A percentile compares a stretch with the other conserved stretches of the same genome.
Evolutionary conservation across 2,113 vertebrate genomes (phyloP).

Genomic region (Sylvicapra grimmia): DNA sequence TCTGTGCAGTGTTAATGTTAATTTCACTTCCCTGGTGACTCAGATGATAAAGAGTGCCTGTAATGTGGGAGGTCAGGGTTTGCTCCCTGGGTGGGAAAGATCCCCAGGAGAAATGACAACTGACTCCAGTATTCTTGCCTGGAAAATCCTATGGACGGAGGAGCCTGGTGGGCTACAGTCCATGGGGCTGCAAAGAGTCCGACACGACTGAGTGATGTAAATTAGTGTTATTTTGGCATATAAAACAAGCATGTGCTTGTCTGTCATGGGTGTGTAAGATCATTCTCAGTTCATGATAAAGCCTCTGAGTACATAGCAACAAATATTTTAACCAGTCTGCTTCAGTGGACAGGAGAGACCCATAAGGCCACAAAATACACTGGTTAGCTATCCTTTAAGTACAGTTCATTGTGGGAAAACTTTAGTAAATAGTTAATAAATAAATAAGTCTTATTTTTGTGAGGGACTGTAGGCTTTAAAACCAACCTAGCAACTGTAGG

Average conservation of each 20-base stretch:
- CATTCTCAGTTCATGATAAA: constrained; percentile 51
- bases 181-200: neutral
- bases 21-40: neutral
- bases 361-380: constrained; percentile 58
- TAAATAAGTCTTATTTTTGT: neutral
- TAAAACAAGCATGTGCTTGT: neutral
- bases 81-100: neutral
- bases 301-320: constrained; percentile 23
- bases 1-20: neutral
- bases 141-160: neutral
- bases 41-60: neutral
- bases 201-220: neutral
- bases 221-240: neutral
- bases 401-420: constrained; percentile 59
- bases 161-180: neutral
- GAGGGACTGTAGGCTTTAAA: neutral
- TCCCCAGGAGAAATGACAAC: neutral
- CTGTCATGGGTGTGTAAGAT: neutral
- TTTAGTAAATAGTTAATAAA: constrained; percentile 48
- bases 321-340: constrained; percentile 34
- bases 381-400: constrained; percentile 53
- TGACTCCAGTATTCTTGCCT: neutral
- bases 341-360: constrained; percentile 40
- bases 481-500: neutral
- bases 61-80: neutral